Base-by-base conservation (phyloP, 2,797 vertebrate genomes). In the Tenualosa thibaudeaui region DNA sequence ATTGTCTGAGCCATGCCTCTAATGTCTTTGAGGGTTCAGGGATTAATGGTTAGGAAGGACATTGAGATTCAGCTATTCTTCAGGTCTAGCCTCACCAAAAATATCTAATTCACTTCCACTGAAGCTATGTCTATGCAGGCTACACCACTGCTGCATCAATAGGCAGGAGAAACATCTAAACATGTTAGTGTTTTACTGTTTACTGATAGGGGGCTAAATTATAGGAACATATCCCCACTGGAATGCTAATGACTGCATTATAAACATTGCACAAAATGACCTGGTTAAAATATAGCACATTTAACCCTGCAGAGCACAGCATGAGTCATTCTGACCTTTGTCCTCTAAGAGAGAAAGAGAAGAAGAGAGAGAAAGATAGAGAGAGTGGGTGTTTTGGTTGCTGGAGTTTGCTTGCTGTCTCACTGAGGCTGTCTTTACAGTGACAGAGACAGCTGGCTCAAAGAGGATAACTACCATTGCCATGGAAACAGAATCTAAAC, bases 401-500 rank as follows among this genome's bases (percentile, higher is more conserved):
- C 71, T 46, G 19, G 37, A 75, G 71, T 78, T 78, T 78, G 71
- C 71, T 43, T 75, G 68, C 68, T 43, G 68, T 5, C 68, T 68
- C 62, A 37, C 62, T 6, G 26, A 71, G 65, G 31, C 65, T 37
- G 71, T 46, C 37, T 78, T 46, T 15, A 78, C 71, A 78, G 71
- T 17, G 71, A 19, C 40, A 9, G 37, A 78, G 37, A 46, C 71
- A 78, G 71, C 71, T 78, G 71, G 37, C 71, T 78, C 71, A 78
- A 22, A 78, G 37, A 78, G 71, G 40, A 78, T 46, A 78, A 46
- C 65, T 43, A 43, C 17, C 71, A 78, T 71, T 68, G 58, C 83
- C 84, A 86, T 86, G 71, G 83, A 56, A 60, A 88, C 19, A 37
- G n/a, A 56, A 65, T 81, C 85, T 37, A 84, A 89, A 83, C 83